Conservation (phyloP, 2,888 invertebrate species). For the Lasioglossum pauxillum region DNA sequence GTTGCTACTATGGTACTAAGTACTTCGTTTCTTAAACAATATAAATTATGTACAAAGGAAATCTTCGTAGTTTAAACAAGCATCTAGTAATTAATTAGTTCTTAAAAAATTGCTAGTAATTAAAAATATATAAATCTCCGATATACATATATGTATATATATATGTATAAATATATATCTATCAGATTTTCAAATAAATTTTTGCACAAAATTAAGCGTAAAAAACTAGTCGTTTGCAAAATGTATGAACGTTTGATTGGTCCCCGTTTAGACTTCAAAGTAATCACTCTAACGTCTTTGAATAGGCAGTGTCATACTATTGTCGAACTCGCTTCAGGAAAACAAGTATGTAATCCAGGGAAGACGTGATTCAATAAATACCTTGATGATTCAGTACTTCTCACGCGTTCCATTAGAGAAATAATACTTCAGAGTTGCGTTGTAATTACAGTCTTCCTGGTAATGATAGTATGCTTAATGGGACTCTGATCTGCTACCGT, state of each 20-base stretch:
- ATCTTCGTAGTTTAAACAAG: slow-evolving; percentile 10
- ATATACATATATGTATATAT: neutral
- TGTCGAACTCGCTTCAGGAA: slow-evolving; percentile 39
- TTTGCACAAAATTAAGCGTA: slow-evolving; percentile 17
- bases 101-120: slow-evolving; percentile 6
- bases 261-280: slow-evolving; percentile 23
- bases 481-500: slow-evolving; percentile 87
- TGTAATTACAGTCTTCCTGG: slow-evolving; percentile 94
- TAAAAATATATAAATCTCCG: slow-evolving; percentile 12
- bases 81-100: slow-evolving; percentile 10
- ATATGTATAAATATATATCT: neutral
- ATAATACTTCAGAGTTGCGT: slow-evolving; percentile 88
- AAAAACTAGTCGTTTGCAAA: slow-evolving; percentile 26
- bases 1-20: slow-evolving; percentile 8
- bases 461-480: slow-evolving; percentile 89
- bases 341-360: slow-evolving; percentile 44
- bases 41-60: slow-evolving; percentile 14
- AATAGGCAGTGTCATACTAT: slow-evolving; percentile 30
- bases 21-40: slow-evolving; percentile 10
- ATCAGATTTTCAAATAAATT: neutral
- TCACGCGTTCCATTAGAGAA: slow-evolving; percentile 25
- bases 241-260: slow-evolving; percentile 38
- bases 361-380: slow-evolving; percentile 57
- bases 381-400: slow-evolving; percentile 14
- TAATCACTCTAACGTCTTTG: slow-evolving; percentile 6